Base-by-base conservation (phyloP, 2,113 vertebrate genomes). In the Scophthalmus maximus region DNA sequence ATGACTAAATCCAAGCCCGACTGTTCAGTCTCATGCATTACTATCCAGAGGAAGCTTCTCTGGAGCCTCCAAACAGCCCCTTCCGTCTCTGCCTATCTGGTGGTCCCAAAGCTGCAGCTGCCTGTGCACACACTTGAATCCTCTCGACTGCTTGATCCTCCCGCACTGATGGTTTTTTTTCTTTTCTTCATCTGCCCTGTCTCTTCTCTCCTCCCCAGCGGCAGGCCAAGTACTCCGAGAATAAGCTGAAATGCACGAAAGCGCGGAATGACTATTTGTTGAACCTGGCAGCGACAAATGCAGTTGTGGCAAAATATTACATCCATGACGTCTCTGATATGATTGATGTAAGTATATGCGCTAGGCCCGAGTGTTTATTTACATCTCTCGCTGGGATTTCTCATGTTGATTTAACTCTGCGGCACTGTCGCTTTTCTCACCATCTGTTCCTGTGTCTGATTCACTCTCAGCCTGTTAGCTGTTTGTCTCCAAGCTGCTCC, bases 241-340 rank as follows among this genome's bases (percentile, higher is more conserved):
- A 99, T 93, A 99, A 99, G 87, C 94, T 99, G 90, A 99, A 99
- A 87, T 99, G 97, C 79, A 99, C 97, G 2, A 99, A 98, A 87
- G 97, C 97, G 79, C 94, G 97, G 71, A 99, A 99, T 0, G 98
- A 99, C 92, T 99, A 98, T 91, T 90, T 99, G 91, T 93, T 99
- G 90, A 99, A 97, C 90, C 93, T 99, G 87, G 95, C 96, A 5
- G 98, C 98, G 56, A 96, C 96, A 57, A 99, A 99, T 0, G 96
- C 97, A 0, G 95, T 97, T 2, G 96, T 99, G 88, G 95, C 96
- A 70, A 99, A 99, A 78, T 99, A 99, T 87, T 99, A 99, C 92
- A 99, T 99, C 90, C 97, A 99, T 0, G 98, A 99, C 0, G 98
- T 98, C 68, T 98, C 98, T 0, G 98, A 99, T 89, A 96, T 99